These are phyloP conservation scores for Oligia strigilis DNA, from an alignment of 2,888 invertebrate species.

Conservation along the genomic window DNA sequence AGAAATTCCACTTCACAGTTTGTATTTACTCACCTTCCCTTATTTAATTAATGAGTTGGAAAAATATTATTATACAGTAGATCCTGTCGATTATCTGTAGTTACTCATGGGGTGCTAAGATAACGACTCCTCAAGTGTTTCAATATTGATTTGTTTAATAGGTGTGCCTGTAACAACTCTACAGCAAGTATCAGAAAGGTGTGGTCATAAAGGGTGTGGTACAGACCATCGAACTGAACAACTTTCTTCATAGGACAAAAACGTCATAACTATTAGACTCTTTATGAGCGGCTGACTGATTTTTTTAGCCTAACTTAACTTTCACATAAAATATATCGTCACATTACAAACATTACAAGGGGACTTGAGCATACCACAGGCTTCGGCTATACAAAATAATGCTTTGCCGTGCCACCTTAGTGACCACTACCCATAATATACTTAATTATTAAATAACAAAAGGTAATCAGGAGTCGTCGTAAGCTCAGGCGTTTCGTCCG, in stretches of 20 bases:
- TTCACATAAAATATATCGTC: no score
- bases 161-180: background rate
- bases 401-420: background rate
- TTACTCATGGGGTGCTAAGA: background rate
- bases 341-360: no score
- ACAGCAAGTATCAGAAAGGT: no score
- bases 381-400: no score
- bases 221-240: no score
- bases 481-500: constrained; percentile 30
- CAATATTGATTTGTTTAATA: constrained; percentile 25
- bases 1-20: constrained; percentile 12
- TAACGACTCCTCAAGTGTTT: constrained; percentile 1
- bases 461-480: constrained; percentile 6
- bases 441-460: constrained; percentile 2
- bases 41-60: constrained; percentile 17
- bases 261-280: no score
- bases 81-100: background rate
- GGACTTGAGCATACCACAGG: no score
- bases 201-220: no score
- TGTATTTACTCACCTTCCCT: background rate
- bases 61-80: background rate
- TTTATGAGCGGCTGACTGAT: no score
- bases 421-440: no score
- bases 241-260: no score
- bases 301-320: no score